A percentile compares a stretch with the other conserved stretches of the same genome.
These are phyloP conservation scores for Sminthurides bifidus DNA, from an alignment of 1,140 invertebrate genomes.

Conservation along the genomic window DNA sequence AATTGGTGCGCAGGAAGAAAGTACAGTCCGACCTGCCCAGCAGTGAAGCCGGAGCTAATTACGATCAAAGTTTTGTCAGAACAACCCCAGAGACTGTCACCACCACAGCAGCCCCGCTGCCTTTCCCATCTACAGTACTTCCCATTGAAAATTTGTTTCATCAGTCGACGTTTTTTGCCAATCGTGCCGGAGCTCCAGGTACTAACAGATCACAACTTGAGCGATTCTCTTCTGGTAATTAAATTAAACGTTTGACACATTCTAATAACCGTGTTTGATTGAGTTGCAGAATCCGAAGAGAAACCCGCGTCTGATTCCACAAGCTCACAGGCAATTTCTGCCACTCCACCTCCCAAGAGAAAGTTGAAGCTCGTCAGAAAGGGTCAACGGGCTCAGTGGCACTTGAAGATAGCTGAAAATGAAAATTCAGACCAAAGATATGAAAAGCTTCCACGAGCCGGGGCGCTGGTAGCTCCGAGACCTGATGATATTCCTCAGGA, in stretches of 20 bases:
- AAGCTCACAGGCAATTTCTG: slow-evolving; percentile 1
- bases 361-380: slow-evolving; percentile 26
- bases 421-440: not conserved
- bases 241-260: not conserved
- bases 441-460: not conserved
- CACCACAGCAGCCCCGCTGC: not conserved
- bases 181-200: slow-evolving; percentile 15
- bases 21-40: not conserved
- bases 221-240: not conserved
- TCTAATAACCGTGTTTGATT: not conserved
- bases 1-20: slow-evolving; percentile 15
- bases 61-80: too few relatives aligned
- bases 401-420: slow-evolving; percentile 15
- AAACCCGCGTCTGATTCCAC: not conserved
- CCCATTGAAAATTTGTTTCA: slow-evolving; percentile 20
- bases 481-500: not conserved
- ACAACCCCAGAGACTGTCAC: too few relatives aligned
- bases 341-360: not conserved
- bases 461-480: slow-evolving; percentile 13
- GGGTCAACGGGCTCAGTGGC: slow-evolving; percentile 28
- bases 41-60: too few relatives aligned
- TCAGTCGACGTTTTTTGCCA: slow-evolving; percentile 8
- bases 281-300: slow-evolving; percentile 13
- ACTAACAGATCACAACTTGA: not conserved
- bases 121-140: slow-evolving; percentile 1